Conservation (phyloP, 1,140 invertebrate genomes). For the Mamestra configurata region DNA sequence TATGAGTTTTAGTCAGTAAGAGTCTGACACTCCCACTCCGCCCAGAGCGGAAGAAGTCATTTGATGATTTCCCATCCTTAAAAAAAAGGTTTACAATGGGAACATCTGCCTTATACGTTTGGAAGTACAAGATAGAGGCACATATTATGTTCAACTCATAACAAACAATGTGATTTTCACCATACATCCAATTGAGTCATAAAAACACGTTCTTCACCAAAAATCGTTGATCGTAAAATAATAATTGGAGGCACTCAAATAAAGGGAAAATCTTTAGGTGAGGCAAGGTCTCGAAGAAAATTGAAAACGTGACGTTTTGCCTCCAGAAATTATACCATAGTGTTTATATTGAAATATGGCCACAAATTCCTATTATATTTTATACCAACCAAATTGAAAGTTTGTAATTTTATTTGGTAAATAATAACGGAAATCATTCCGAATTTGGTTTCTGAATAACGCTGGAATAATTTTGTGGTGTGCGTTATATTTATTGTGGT, state of each 20-base stretch:
- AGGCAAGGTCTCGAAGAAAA: conserved; percentile 29
- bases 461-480: conserved; percentile 20
- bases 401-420: conserved; percentile 10
- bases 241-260: conserved; percentile 31
- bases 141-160: no score
- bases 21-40: no score
- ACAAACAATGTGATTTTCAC: no score
- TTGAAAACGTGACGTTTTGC: conserved; percentile 40
- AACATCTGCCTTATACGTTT: no score
- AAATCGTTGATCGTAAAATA: conserved; percentile 26
- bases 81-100: no score
- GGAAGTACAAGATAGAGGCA: no score
- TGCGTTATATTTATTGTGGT: conserved; percentile 20
- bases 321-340: conserved; percentile 24
- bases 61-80: no score
- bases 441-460: background rate
- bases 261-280: conserved; percentile 22
- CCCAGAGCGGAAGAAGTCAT: no score
- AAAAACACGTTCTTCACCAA: background rate
- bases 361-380: conserved; percentile 7
- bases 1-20: no score
- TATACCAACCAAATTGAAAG: background rate
- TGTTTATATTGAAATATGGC: conserved; percentile 35
- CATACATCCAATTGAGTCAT: no score
- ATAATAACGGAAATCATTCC: conserved; percentile 2